Percentiles rank a stretch among this genome's conserved stretches.
These are phyloP conservation scores for Salpingus planirostris DNA, from an alignment of 2,888 invertebrate species.

Conservation along the genomic window DNA sequence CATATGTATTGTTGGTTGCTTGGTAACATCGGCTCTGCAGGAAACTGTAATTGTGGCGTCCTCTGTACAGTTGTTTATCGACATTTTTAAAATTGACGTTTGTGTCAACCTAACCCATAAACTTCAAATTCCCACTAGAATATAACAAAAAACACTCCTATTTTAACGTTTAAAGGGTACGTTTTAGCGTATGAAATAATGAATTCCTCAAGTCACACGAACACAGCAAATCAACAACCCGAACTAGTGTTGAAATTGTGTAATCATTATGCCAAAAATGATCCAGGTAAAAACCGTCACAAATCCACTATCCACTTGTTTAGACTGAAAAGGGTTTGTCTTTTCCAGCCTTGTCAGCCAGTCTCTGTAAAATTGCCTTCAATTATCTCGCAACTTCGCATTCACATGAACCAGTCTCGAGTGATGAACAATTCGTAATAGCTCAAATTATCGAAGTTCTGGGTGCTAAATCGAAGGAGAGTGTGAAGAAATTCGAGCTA, in stretches of 20 bases:
- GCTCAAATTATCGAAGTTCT: constrained; percentile 27
- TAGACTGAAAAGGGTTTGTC: neutral
- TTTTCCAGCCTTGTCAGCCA: constrained; percentile 25
- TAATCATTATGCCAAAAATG: constrained; percentile 31
- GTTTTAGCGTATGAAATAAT: no score
- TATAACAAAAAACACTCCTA: no score
- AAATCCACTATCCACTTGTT: constrained; percentile 1
- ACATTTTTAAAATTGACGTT: no score
- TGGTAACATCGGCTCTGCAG: no score
- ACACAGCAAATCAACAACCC: constrained; percentile 17
- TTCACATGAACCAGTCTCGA: constrained; percentile 12
- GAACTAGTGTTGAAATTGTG: constrained; percentile 33
- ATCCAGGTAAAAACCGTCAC: constrained; percentile 22
- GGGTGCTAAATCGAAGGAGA: constrained; percentile 23
- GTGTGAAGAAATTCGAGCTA: constrained; percentile 32
- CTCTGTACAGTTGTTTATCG: no score
- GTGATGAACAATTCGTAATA: constrained; percentile 27
- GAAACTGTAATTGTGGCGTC: no score
- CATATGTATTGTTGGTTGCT: no score
- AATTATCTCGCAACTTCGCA: constrained; percentile 23
- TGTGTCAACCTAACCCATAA: no score
- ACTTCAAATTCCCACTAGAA: no score
- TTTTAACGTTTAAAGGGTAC: no score
- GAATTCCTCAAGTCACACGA: constrained; percentile 16
- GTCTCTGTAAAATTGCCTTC: constrained; percentile 26